Percentiles rank a stretch among this genome's conserved stretches.
Conservation (phyloP, 2,113 vertebrate genomes). For the Melospiza melodia region DNA sequence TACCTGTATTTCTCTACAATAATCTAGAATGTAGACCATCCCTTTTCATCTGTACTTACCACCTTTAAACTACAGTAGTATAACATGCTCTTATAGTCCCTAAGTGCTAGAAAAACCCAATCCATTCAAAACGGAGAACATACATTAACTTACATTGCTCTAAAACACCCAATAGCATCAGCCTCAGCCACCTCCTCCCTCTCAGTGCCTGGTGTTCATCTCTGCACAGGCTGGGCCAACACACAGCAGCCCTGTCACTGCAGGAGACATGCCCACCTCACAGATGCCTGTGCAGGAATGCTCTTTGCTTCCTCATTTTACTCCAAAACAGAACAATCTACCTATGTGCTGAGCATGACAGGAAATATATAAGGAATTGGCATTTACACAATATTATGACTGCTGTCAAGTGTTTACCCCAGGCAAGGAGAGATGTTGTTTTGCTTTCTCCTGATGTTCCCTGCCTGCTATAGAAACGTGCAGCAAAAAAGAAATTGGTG, state of each 20-base stretch:
- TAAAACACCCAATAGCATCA: not conserved
- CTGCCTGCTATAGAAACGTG: not conserved
- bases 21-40: not conserved
- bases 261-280: not conserved
- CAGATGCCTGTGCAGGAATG: fast-evolving
- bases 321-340: not conserved
- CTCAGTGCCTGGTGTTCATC: not conserved
- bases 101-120: not conserved
- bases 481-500: not conserved
- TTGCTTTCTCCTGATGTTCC: not conserved
- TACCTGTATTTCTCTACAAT: not conserved
- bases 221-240: not conserved
- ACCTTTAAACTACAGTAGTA: not conserved
- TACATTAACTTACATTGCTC: not conserved
- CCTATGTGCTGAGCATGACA: not conserved
- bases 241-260: fast-evolving
- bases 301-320: not conserved
- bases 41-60: not conserved
- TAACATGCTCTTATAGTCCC: not conserved
- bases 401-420: not conserved
- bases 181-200: not conserved
- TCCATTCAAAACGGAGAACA: not conserved
- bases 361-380: not conserved
- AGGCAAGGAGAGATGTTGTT: not conserved
- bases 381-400: not conserved